phyloP scores from a whole-genome alignment of 2,888 invertebrate genomes.

The Nemotelus pantherinus region DNA sequence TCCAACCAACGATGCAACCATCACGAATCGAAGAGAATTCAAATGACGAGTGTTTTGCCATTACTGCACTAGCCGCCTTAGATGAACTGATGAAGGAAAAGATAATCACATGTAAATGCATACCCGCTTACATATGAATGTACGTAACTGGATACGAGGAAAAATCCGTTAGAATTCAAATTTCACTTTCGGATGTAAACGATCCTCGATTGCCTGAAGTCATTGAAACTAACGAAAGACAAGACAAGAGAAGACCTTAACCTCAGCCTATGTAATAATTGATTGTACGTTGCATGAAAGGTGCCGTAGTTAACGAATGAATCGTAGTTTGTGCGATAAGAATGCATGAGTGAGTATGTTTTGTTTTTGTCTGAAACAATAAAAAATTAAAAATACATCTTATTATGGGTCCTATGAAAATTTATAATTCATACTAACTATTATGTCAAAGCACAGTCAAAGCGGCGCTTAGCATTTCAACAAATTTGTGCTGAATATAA shows the following conservation, averaged over 20 bases:
- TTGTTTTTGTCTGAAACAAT: too few species aligned
- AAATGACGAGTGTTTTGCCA: too few species aligned
- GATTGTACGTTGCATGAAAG: neutral
- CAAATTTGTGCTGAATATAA: too few species aligned
- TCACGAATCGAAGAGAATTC: too few species aligned
- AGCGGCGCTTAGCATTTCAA: too few species aligned
- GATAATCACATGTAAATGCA: neutral
- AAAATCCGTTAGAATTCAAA: constrained; percentile 28
- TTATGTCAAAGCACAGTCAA: too few species aligned
- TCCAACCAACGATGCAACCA: neutral
- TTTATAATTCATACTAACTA: too few species aligned
- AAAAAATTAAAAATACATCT: too few species aligned
- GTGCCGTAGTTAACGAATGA: too few species aligned
- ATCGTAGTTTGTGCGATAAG: too few species aligned
- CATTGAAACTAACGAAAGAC: constrained; percentile 2
- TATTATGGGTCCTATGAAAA: too few species aligned
- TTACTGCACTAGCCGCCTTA: neutral
- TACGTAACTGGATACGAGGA: constrained; percentile 29
- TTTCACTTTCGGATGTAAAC: constrained; percentile 40
- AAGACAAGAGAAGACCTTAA: neutral
- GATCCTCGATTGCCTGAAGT: constrained; percentile 19
- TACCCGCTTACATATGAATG: neutral
- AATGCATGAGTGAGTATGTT: too few species aligned
- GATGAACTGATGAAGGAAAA: neutral
- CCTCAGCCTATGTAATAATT: constrained; percentile 21